phyloP scores from a whole-genome alignment of 2,797 vertebrate species.

The Sus cebifrons region DNA sequence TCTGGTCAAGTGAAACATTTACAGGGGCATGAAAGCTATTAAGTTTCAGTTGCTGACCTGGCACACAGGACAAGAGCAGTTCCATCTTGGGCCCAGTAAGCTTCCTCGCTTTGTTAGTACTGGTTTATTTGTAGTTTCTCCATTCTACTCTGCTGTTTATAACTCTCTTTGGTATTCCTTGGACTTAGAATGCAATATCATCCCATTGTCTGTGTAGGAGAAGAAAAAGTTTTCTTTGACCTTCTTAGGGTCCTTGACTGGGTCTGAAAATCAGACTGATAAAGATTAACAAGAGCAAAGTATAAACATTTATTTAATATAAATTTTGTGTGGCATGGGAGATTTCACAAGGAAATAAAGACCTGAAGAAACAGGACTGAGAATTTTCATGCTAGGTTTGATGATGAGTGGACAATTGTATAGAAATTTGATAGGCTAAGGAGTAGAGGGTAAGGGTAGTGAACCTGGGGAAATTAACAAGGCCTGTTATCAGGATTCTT shows the following conservation, averaged over 20 bases:
- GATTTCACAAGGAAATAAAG: neutral
- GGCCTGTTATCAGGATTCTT: neutral
- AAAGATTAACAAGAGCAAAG: neutral
- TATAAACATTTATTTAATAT: neutral
- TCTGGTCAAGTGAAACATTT: neutral
- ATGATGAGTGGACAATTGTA: neutral
- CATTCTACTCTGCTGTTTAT: neutral
- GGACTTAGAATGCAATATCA: neutral
- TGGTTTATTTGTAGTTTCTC: neutral
- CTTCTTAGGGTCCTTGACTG: neutral
- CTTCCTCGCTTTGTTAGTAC: neutral
- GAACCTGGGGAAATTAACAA: neutral
- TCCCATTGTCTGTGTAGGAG: neutral
- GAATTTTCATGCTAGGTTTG: neutral
- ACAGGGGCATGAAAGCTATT: neutral
- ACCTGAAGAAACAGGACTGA: neutral
- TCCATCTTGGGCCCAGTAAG: neutral
- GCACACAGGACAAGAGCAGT: neutral
- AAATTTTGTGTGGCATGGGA: neutral
- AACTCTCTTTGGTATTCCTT: neutral
- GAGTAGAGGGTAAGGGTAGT: neutral
- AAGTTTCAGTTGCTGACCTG: neutral
- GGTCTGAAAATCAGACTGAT: neutral
- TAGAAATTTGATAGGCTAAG: neutral
- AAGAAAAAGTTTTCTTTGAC: neutral